Evolutionary conservation across 2,113 vertebrate genomes (phyloP), one percentile per base, ranked within the genome.

Genomic region (Propithecus coquereli): DNA sequence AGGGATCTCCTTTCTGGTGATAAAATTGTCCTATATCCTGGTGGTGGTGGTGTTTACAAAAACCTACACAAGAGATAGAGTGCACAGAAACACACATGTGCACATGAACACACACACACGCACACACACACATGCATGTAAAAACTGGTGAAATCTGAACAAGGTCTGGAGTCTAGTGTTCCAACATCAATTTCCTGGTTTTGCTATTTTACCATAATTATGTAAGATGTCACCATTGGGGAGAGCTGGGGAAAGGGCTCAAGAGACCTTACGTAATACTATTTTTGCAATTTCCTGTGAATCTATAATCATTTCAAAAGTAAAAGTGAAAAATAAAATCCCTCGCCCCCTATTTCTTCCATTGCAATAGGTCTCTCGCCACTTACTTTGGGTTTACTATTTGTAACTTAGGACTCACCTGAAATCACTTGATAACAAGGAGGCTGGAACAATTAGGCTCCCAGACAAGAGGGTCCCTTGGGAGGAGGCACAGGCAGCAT

Each of bases 211-310:
- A 61, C 40, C 1, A 61, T 50, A 37, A 61, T 20, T 52, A 17
- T 30, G 5, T 52, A 23, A 37, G 68, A 68, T 17, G 32, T n/a
- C 59, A 50, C 27, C 16, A 30, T 8, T 3, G 52, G 37, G 14
- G 20, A 40, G 73, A 17, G 14, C 10, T 3, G 0, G 5, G n/a
- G 40, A 47, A 27, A 25, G 61, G 45, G 52, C 50, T 59, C 50
- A 0, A 32, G 77, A 50, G 47, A 50, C 68, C 25, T 12, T 2
- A 6, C 0, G 17, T 13, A 43, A 43, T 43, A 6, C 25, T 13
- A 4, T 32, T 65, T 61, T 25, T 70, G 54, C 80, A 90, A 54
- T 81, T 73, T 85, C 79, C 95, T 90, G 63, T 20, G 79, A 45
- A 22, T 84, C 86, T 52, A 25, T 3, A 5, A n/a, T 37, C 70